Conservation (phyloP, 1,140 invertebrate genomes). For the Physella acuta region DNA sequence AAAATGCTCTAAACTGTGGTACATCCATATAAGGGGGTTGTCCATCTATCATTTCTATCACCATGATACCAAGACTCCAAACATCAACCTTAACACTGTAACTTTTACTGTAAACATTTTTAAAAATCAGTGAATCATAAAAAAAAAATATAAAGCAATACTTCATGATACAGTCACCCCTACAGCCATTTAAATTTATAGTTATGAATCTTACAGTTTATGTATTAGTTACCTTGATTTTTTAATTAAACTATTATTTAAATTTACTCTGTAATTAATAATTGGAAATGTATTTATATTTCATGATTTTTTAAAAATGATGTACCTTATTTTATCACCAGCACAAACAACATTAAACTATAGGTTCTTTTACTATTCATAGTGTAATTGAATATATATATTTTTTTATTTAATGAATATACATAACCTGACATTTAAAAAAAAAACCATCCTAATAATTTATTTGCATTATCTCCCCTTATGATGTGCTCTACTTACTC, state of each 20-base stretch:
- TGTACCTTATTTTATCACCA: background rate
- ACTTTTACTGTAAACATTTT: constrained; percentile 54
- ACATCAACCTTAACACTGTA: constrained; percentile 60
- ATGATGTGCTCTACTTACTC: constrained; percentile 17
- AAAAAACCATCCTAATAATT: background rate
- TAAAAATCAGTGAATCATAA: background rate
- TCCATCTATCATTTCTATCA: constrained; percentile 61
- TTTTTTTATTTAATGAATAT: background rate
- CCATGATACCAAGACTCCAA: constrained; percentile 60
- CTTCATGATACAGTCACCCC: background rate
- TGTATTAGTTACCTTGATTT: too few species aligned
- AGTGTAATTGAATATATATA: background rate
- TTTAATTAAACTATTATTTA: too few species aligned
- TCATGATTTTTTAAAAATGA: too few species aligned
- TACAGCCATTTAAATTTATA: background rate
- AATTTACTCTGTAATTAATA: too few species aligned
- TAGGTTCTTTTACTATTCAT: background rate
- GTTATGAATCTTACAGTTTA: too few species aligned
- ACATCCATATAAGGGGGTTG: constrained; percentile 60
- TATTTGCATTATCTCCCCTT: too few species aligned
- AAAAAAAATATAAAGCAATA: background rate
- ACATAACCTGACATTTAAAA: background rate
- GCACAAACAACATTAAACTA: background rate
- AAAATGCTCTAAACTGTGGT: constrained; percentile 63
- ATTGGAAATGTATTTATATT: too few species aligned